Conservation (phyloP, 2,888 invertebrate genomes). For the Priocnemis perturbator region DNA sequence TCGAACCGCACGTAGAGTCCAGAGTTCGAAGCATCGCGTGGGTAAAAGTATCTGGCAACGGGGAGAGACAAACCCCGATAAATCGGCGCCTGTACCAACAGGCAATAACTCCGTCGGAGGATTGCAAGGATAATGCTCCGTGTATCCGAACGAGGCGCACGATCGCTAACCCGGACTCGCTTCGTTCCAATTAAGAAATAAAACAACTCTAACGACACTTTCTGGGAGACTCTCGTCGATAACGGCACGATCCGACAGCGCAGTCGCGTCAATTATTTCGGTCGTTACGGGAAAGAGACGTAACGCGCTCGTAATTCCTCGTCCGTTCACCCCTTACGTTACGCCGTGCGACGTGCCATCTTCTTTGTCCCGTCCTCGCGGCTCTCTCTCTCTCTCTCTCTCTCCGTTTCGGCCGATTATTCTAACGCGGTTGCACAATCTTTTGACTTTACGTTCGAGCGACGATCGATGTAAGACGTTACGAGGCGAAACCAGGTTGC, state of each 20-base stretch:
- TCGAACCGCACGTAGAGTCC: background rate
- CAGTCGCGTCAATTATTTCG: too few relatives aligned
- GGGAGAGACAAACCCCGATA: too few relatives aligned
- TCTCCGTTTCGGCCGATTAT: background rate
- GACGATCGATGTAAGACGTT: constrained; percentile 12
- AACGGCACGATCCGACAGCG: too few relatives aligned
- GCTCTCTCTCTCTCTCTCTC: constrained; percentile 3
- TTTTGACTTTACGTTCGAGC: background rate
- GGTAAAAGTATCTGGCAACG: too few relatives aligned
- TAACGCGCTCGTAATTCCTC: background rate
- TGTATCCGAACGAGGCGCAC: too few relatives aligned
- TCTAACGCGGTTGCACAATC: constrained; percentile 19
- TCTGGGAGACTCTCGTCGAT: too few relatives aligned
- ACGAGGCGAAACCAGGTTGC: constrained; percentile 6
- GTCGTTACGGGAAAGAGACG: background rate
- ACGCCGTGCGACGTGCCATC: constrained; percentile 7
- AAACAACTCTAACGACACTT: too few relatives aligned
- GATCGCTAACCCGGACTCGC: too few relatives aligned
- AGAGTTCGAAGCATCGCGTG: too few relatives aligned
- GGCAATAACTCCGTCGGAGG: constrained; percentile 2
- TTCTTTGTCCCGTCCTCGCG: background rate
- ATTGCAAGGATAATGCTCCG: too few relatives aligned
- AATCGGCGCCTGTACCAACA: constrained; percentile 1
- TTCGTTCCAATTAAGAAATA: too few relatives aligned
- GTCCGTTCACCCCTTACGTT: background rate